phyloP scores from a whole-genome alignment of 2,888 invertebrate genomes.

The Hoplodrina blanda region DNA sequence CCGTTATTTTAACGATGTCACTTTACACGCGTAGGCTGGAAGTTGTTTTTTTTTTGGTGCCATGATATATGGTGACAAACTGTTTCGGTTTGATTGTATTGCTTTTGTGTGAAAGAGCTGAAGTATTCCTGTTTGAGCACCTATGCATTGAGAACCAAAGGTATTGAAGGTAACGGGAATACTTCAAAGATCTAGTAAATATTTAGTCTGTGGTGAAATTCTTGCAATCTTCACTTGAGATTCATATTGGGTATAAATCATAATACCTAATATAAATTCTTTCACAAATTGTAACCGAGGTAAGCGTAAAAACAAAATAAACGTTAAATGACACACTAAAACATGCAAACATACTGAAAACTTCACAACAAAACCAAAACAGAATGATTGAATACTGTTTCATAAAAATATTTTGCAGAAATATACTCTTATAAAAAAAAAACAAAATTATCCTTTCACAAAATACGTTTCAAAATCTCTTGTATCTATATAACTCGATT shows the following conservation, averaged over 20 bases:
- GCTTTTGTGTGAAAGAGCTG: background rate
- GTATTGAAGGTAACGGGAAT: too few species aligned
- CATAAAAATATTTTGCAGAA: conserved; percentile 5
- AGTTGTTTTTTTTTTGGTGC: conserved; percentile 34
- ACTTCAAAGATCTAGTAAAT: too few species aligned
- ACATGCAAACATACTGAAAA: background rate
- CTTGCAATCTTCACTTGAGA: too few species aligned
- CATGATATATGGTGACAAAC: conserved; percentile 16
- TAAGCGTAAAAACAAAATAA: too few species aligned
- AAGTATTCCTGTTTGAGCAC: background rate
- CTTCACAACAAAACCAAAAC: background rate
- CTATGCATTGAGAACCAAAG: too few species aligned
- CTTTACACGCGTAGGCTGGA: conserved; percentile 53
- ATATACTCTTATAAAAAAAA: conserved; percentile 20
- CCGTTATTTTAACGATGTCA: conserved; percentile 64
- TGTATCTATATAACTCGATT: conserved; percentile 47
- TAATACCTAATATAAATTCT: too few species aligned
- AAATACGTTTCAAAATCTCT: conserved; percentile 30
- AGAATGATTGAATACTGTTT: background rate
- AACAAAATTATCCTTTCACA: conserved; percentile 45
- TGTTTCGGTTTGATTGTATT: conserved; percentile 15
- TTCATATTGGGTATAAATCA: too few species aligned
- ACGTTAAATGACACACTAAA: too few species aligned
- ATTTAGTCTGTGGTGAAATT: too few species aligned
- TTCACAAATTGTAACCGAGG: too few species aligned